Evolutionary conservation across 2,113 vertebrate species (phyloP).

Genomic region (Eolophus roseicapilla): DNA sequence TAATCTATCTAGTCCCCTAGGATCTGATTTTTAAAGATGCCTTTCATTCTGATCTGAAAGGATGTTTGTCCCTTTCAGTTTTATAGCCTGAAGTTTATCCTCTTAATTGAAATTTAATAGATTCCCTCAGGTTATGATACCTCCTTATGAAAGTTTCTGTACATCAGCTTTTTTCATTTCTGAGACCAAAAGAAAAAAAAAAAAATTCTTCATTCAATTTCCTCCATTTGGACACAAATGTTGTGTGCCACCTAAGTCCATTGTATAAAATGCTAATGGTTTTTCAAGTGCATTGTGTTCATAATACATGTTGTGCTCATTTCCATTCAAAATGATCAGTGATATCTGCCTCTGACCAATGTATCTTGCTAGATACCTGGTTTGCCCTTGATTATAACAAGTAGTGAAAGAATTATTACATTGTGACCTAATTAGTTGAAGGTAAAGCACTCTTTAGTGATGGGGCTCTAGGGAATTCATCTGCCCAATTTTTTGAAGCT

Average conservation of each 20-base stretch:
- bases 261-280: background rate
- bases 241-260: background rate
- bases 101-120: slow-evolving; percentile 65
- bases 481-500: background rate
- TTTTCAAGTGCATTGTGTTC: background rate
- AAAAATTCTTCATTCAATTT: background rate
- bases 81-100: slow-evolving; percentile 42
- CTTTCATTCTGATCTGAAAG: slow-evolving; percentile 64
- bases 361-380: background rate
- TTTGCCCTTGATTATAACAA: background rate
- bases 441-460: background rate
- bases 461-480: background rate
- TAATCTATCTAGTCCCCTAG: slow-evolving; percentile 65
- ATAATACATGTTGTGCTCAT: background rate
- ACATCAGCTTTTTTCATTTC: background rate
- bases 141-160: slow-evolving; percentile 1
- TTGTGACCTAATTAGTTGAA: background rate
- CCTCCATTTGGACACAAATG: background rate
- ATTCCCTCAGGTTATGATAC: slow-evolving; percentile 55
- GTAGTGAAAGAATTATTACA: background rate
- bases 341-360: background rate
- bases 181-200: background rate
- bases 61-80: slow-evolving; percentile 60
- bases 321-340: background rate
- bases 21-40: slow-evolving; percentile 65